phyloP scores from a whole-genome alignment of 2,888 invertebrate genomes.

The Aporophyla nigra region DNA sequence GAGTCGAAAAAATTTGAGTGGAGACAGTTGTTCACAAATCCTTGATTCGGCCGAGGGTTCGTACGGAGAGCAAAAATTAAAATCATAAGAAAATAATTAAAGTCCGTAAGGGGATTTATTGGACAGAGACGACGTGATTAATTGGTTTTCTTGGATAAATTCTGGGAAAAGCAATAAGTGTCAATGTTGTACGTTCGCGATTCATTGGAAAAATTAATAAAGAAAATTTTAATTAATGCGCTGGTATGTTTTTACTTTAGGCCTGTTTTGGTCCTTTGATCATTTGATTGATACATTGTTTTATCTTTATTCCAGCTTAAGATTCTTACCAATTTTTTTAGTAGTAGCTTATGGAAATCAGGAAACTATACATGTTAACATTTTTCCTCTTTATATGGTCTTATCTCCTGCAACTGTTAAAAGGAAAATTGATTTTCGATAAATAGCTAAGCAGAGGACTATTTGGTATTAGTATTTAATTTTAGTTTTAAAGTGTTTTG shows the following conservation, averaged over 20 bases:
- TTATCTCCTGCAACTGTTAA: neutral
- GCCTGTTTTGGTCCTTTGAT: conserved; percentile 29
- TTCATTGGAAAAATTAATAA: conserved; percentile 84
- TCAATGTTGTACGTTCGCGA: conserved; percentile 86
- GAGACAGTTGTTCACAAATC: conserved; percentile 82
- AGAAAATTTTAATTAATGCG: conserved; percentile 80
- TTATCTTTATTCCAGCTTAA: neutral
- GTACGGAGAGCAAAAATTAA: conserved; percentile 84
- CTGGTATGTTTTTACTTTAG: conserved; percentile 49
- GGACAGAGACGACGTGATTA: conserved; percentile 89
- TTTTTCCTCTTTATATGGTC: neutral
- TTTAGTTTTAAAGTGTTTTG: neutral
- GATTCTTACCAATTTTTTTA: neutral
- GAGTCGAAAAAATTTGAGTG: conserved; percentile 82
- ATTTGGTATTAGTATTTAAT: neutral
- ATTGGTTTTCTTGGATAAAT: conserved; percentile 87
- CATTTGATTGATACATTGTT: neutral
- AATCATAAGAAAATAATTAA: conserved; percentile 91
- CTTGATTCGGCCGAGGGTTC: conserved; percentile 72
- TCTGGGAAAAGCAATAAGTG: conserved; percentile 88
- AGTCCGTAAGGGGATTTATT: conserved; percentile 90
- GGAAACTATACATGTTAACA: neutral
- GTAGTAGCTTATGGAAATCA: neutral
- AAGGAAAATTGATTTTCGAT: neutral
- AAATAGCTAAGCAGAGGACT: neutral